Conservation (phyloP, 23 tunicate genomes). For the Halocynthia roretzi region DNA sequence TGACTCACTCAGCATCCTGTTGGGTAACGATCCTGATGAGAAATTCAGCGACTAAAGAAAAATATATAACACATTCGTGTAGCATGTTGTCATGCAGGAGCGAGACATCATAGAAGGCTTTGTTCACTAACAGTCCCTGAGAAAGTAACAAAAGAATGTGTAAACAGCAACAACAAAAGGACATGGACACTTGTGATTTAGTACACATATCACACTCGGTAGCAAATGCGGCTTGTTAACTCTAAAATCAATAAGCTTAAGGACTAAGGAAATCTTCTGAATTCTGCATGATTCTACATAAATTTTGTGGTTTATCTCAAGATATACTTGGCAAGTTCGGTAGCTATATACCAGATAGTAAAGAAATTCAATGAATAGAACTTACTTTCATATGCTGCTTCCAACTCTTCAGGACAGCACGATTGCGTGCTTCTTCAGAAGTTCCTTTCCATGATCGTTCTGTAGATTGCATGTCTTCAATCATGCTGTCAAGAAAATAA, state of each 20-base stretch:
- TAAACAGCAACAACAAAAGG: background rate
- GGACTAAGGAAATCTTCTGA: no score
- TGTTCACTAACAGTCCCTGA: constrained; percentile 17
- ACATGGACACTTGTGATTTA: no score
- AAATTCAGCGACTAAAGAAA: constrained; percentile 33
- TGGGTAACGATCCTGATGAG: constrained; percentile 37
- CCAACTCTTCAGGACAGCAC: constrained; percentile 41
- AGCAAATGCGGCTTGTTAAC: no score
- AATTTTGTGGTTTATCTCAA: no score
- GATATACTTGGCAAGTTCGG: no score
- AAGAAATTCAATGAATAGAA: background rate
- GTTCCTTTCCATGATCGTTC: constrained; percentile 58
- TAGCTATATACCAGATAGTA: no score
- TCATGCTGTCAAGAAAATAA: constrained; percentile 6
- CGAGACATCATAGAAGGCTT: constrained; percentile 51
- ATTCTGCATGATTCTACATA: no score
- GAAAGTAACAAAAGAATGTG: background rate
- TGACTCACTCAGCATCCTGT: constrained; percentile 1
- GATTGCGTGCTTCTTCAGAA: constrained; percentile 48
- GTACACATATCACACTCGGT: no score
- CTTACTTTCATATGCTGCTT: constrained; percentile 39
- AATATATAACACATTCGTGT: constrained; percentile 31
- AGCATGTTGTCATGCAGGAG: constrained; percentile 51
- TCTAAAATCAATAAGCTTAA: no score
- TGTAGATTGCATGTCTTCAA: constrained; percentile 37